Conservation (phyloP, 2,113 vertebrate genomes). For the Macrotis lagotis region DNA sequence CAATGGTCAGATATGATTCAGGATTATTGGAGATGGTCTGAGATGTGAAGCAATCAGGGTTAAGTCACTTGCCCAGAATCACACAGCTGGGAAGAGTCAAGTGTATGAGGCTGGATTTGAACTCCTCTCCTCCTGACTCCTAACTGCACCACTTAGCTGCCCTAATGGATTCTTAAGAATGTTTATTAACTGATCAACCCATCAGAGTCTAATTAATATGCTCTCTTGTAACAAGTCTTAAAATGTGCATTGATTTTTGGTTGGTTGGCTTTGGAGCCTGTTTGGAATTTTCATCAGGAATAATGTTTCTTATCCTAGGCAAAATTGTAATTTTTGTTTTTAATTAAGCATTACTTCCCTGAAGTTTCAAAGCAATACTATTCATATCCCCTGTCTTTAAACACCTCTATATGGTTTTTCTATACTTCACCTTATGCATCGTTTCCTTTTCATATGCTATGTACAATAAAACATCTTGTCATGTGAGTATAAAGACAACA, state of each 20-base stretch:
- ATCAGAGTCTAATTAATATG: conserved; percentile 52
- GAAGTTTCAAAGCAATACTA: conserved; percentile 68
- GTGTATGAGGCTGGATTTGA: too few relatives aligned
- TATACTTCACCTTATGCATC: conserved; percentile 64
- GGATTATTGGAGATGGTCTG: too few relatives aligned
- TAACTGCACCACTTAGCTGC: too few relatives aligned
- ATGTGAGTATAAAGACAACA: conserved; percentile 70
- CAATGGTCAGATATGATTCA: too few relatives aligned
- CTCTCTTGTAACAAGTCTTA: neutral
- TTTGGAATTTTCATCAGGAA: neutral
- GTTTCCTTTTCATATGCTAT: conserved; percentile 69
- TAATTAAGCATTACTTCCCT: conserved; percentile 39
- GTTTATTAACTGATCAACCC: neutral
- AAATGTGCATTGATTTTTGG: neutral
- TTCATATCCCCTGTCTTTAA: conserved; percentile 48
- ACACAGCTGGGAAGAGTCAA: too few relatives aligned
- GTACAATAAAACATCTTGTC: conserved; percentile 66
- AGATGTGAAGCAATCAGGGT: too few relatives aligned
- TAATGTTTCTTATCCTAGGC: neutral
- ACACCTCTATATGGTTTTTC: conserved; percentile 53
- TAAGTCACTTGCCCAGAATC: too few relatives aligned
- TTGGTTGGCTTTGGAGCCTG: neutral
- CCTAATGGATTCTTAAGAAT: too few relatives aligned
- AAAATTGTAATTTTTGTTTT: neutral
- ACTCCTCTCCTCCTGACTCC: too few relatives aligned